Evolutionary conservation across 1,140 invertebrate species (phyloP), one percentile per base, ranked within the genome.

Genomic region (Tetramorium simillimum): DNA sequence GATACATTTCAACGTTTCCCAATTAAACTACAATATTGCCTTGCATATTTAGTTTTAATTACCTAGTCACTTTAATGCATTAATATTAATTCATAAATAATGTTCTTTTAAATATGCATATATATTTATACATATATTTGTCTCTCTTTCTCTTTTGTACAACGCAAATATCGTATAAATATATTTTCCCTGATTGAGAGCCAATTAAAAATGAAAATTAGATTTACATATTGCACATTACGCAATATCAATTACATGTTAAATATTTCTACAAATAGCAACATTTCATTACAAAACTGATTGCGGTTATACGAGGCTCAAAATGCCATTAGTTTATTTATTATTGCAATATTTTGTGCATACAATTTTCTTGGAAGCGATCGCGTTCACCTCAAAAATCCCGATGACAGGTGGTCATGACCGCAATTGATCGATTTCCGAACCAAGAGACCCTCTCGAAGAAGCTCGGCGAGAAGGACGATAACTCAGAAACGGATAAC

Each of bases 401-500:
- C 43, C 69, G 24, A 75, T 18, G 80, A 62, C 51, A 73, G n/a
- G 65, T 7, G 53, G 12, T 73, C 69, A 24, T 58, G 65, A 70
- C 65, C 65, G 67, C 67, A 43, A 84, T 75, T 37, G 40, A 75
- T 84, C 80, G 69, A 84, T 62, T 73, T 49, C 40, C 69, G 28
- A 60, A 70, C 12, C 51, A 24, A 12, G 10, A 72, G 16, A 33
- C 9, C 4, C 80, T 51, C 46, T 18, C 62, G 18, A 86, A 86
- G 63, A 78, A 49, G 40, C 56, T 24, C 16, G 53, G 51, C 21
- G n/a, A 49, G 14, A 43, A 43, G 21, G 28, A 21, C 88, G 88
- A 90, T 90, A 90, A 90, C 76, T 90, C 86, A 67, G 43, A 81
- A 75, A 63, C 86, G 85, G 77, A 88, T 84, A 88, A 81, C 88